These are phyloP conservation scores for Furnarius figulus DNA, from an alignment of 2,113 vertebrate genomes.

Conservation along the genomic window DNA sequence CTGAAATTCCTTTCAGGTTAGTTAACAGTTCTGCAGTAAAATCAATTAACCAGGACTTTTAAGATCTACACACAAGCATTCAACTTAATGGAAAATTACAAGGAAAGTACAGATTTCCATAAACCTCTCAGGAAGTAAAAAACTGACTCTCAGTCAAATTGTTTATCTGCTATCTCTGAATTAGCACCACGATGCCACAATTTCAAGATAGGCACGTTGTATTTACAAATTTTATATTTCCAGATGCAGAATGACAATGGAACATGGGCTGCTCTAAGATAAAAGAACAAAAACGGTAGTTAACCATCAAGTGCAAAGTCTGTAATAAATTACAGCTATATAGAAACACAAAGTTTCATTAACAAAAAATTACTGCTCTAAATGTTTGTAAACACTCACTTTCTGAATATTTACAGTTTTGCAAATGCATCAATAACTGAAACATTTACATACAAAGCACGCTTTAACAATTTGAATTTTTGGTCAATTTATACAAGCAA, in stretches of 20 bases:
- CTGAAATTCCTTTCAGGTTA: background rate
- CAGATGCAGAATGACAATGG: background rate
- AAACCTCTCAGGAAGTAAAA: background rate
- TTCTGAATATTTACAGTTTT: background rate
- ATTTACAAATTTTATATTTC: background rate
- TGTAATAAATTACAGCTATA: background rate
- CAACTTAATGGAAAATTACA: background rate
- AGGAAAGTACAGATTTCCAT: background rate
- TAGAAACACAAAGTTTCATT: background rate
- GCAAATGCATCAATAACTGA: background rate
- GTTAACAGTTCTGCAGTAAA: background rate
- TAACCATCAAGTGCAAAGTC: background rate
- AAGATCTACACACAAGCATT: background rate
- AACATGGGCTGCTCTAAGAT: background rate
- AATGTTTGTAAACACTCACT: background rate
- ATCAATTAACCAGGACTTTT: background rate
- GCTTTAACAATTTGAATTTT: no score
- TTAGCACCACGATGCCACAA: background rate
- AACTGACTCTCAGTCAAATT: background rate
- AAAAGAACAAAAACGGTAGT: background rate
- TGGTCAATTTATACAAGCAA: background rate
- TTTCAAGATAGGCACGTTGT: background rate
- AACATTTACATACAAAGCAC: no score
- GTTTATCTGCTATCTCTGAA: background rate
- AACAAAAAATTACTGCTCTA: background rate